Evolutionary conservation across 2,888 invertebrate genomes (phyloP), one percentile per base, ranked within the genome.

Genomic region (Lithophane ornitopus): DNA sequence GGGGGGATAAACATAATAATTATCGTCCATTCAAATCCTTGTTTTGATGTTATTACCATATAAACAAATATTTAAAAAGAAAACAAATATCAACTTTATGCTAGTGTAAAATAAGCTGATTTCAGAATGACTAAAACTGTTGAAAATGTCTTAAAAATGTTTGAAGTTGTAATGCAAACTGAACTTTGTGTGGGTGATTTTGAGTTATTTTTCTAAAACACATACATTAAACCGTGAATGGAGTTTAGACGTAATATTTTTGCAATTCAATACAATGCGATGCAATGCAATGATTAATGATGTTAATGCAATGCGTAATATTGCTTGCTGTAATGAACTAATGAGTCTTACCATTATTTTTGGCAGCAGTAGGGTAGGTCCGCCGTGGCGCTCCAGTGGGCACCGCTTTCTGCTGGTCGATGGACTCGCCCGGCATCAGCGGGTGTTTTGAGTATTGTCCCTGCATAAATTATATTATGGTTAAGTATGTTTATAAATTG

Each of bases 361-460:
- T 95, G 70, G 89, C 88, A 26, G 90, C 69, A 3, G 82, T 85
- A 0, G 93, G 79, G 84, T 93, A 94, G 0, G 96, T 96, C 59
- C 97, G 94, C 63, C 97, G 90, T 0, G 97, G 97, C 0, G 93
- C 96, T 1, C 97, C 97, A 0, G 97, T 96, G 0, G 97, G 97
- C 19, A 97, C 96, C 0, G 96, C 96, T 77, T 94, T 95, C 71
- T 91, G 92, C 68, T 94, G 93, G 34, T 94, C 95, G 9, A 93
- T 65, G 0, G 94, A 78, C 71, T 96, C 96, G 6, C 95, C 96
- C 6, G 95, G 93, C 76, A 94, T 81, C 22, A 95, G 82, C 0
- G 95, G 93, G 80, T 94, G 94, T 82, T 97, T 97, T 44, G 95
- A 95, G 85, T 97, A 97, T 87, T 97, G 97, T 59, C 95, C 94